Percentiles rank a stretch among this genome's conserved stretches.
phyloP scores from a whole-genome alignment of 2,888 invertebrate genomes.

The Tineola bisselliella region DNA sequence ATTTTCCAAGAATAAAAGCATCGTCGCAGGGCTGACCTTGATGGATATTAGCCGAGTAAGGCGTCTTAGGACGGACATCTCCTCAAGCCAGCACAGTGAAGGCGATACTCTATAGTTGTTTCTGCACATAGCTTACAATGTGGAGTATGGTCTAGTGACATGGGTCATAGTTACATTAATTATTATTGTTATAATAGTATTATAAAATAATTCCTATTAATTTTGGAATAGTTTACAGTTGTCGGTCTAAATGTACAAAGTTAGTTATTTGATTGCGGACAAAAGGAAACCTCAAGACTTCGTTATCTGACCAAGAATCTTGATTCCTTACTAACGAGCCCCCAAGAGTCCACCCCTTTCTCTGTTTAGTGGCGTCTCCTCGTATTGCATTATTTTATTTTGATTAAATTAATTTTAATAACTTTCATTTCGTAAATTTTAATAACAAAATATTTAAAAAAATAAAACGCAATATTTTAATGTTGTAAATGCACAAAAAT shows the following conservation, averaged over 20 bases:
- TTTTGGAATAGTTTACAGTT: neutral
- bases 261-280: neutral
- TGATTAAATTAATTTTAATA: neutral
- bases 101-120: too few species aligned
- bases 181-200: neutral
- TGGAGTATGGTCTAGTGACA: too few species aligned
- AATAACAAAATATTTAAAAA: too few species aligned
- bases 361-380: neutral
- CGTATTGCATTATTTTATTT: neutral
- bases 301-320: neutral
- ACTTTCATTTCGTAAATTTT: too few species aligned
- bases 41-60: too few species aligned
- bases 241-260: neutral
- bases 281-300: neutral
- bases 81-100: too few species aligned
- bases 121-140: too few species aligned
- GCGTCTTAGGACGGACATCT: too few species aligned
- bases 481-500: neutral
- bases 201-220: neutral
- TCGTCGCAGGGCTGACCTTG: too few species aligned
- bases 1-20: too few species aligned
- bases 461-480: too few species aligned
- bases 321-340: conserved; percentile 2
- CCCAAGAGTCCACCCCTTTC: neutral
- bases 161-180: too few species aligned